Conservation (phyloP, 2,113 vertebrate species). For the Hylia prasina region DNA sequence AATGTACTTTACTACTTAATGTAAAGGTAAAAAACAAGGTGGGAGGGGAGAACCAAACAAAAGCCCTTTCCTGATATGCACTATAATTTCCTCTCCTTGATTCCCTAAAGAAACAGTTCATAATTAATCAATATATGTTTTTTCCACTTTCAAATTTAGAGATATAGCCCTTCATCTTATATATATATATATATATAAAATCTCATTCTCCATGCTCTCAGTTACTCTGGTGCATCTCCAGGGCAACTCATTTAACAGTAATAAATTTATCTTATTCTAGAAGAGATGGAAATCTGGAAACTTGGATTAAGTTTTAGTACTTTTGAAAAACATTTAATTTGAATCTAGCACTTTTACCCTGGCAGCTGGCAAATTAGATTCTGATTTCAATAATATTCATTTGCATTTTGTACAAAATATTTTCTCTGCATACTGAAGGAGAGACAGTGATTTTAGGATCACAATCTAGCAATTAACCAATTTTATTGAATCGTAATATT, state of each 20-base stretch:
- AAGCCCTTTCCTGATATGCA: neutral
- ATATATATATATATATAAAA: neutral
- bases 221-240: neutral
- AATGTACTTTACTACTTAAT: neutral
- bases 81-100: neutral
- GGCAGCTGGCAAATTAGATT: slow-evolving; percentile 8
- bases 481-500: neutral
- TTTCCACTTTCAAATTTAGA: neutral
- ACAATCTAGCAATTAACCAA: neutral
- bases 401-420: slow-evolving; percentile 22
- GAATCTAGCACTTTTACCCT: neutral
- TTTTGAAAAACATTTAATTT: neutral
- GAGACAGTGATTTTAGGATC: slow-evolving; percentile 9
- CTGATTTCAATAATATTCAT: slow-evolving; percentile 21
- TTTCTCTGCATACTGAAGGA: neutral
- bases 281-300: neutral
- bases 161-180: neutral
- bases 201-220: neutral
- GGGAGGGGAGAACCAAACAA: accelerated
- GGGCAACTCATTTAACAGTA: neutral
- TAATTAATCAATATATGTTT: neutral
- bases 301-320: neutral
- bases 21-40: neutral
- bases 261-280: neutral
- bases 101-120: neutral